A percentile compares a stretch with the other conserved stretches of the same genome.
These are phyloP conservation scores for Chondrilla cf. caribensis DNA, from an alignment of 37 sponge, comb jelly and placozoan genomes.

Conservation along the genomic window DNA sequence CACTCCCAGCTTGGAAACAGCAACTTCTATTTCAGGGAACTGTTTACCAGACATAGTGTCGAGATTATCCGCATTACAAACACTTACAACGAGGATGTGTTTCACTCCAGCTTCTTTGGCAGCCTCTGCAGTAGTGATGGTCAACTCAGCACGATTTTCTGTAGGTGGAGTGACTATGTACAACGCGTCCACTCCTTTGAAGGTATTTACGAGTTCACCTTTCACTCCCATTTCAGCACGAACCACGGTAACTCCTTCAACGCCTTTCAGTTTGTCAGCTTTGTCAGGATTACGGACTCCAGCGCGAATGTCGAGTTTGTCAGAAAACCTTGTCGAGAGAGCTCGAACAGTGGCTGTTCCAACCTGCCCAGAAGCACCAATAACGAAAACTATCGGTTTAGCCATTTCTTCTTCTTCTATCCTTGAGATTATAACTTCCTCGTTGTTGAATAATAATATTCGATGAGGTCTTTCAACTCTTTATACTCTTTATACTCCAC, in stretches of 20 bases:
- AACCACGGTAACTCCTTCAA: constrained; percentile 36
- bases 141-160: constrained; percentile 32
- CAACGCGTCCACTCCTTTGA: constrained; percentile 44
- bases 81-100: constrained; percentile 29
- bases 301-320: constrained; percentile 54
- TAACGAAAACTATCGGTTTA: constrained; percentile 61
- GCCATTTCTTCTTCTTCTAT: no score
- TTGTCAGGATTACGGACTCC: constrained; percentile 64
- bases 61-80: background rate
- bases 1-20: constrained; percentile 17
- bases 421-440: no score
- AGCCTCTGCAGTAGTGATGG: constrained; percentile 34
- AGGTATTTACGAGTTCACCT: constrained; percentile 17
- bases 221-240: constrained; percentile 43
- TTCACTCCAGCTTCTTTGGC: constrained; percentile 49
- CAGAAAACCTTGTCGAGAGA: constrained; percentile 34
- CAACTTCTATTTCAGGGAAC: constrained; percentile 13
- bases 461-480: no score
- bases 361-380: constrained; percentile 54
- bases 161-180: constrained; percentile 39
- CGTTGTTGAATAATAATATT: no score
- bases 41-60: constrained; percentile 40
- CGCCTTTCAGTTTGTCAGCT: constrained; percentile 24
- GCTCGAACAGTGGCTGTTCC: constrained; percentile 44
- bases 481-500: no score